These are phyloP conservation scores for Xenopus borealis DNA, from an alignment of 2,113 vertebrate species.

Conservation along the genomic window DNA sequence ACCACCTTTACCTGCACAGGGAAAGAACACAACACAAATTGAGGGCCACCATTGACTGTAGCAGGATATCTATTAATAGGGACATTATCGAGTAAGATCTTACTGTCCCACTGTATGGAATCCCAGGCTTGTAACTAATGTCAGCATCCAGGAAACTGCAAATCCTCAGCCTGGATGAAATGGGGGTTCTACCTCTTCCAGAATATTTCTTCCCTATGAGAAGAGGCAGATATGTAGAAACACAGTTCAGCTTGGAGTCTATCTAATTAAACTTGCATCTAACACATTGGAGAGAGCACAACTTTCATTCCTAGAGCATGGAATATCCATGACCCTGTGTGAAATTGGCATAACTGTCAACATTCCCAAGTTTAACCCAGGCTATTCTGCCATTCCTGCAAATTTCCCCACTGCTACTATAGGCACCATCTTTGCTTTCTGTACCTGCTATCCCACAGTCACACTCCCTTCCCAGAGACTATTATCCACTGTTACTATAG, in stretches of 20 bases:
- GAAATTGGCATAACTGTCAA: too few species aligned
- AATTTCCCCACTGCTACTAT: too few species aligned
- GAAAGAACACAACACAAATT: not conserved
- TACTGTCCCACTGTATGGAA: constrained; percentile 55
- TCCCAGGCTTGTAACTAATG: constrained; percentile 54
- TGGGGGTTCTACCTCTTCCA: constrained; percentile 44
- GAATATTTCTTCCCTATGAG: constrained; percentile 49
- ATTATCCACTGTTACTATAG: too few species aligned
- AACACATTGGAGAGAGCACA: too few species aligned
- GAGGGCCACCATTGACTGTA: not conserved
- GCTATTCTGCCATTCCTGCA: too few species aligned
- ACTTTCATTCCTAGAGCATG: too few species aligned
- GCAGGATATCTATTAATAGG: constrained; percentile 5
- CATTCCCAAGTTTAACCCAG: too few species aligned
- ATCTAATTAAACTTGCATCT: not conserved
- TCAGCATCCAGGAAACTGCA: constrained; percentile 47
- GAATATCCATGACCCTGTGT: too few species aligned
- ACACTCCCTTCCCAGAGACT: too few species aligned
- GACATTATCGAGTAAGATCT: constrained; percentile 2
- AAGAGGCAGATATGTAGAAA: not conserved
- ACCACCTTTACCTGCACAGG: constrained; percentile 42
- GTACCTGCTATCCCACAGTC: too few species aligned
- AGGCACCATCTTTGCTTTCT: too few species aligned
- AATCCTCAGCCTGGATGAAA: constrained; percentile 48
- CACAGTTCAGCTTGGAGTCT: not conserved